These are phyloP conservation scores for Archips crataeganus DNA, from an alignment of 2,888 invertebrate species.

Conservation along the genomic window DNA sequence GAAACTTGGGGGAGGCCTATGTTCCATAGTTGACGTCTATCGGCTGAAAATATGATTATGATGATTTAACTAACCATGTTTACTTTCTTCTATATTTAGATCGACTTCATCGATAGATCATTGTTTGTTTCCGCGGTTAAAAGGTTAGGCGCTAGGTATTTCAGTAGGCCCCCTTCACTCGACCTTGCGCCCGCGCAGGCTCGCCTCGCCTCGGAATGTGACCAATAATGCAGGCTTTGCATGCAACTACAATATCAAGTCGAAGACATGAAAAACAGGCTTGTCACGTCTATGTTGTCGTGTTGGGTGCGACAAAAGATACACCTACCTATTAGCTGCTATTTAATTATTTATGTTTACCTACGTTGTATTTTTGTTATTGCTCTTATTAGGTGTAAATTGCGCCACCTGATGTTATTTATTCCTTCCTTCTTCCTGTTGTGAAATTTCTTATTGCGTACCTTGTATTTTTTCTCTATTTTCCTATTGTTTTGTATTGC, in stretches of 20 bases:
- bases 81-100: neutral
- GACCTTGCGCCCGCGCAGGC: conserved; percentile 79
- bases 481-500: no score
- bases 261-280: conserved; percentile 21
- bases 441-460: no score
- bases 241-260: conserved; percentile 56
- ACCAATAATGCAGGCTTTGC: conserved; percentile 69
- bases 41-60: no score
- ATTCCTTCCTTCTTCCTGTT: no score
- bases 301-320: neutral
- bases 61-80: neutral
- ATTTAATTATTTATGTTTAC: no score
- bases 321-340: neutral
- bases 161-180: conserved; percentile 71
- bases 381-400: no score
- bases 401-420: no score
- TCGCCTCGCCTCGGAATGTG: conserved; percentile 75
- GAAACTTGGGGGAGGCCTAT: no score
- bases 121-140: conserved; percentile 12
- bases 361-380: no score
- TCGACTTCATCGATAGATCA: neutral
- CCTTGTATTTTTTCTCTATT: no score
- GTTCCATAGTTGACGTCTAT: no score
- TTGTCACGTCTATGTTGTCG: conserved; percentile 8
- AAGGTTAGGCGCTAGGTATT: conserved; percentile 32